These are phyloP conservation scores for Geodia barretti DNA, from an alignment of 37 sponge, comb jelly and placozoan genomes.

Conservation along the genomic window DNA sequence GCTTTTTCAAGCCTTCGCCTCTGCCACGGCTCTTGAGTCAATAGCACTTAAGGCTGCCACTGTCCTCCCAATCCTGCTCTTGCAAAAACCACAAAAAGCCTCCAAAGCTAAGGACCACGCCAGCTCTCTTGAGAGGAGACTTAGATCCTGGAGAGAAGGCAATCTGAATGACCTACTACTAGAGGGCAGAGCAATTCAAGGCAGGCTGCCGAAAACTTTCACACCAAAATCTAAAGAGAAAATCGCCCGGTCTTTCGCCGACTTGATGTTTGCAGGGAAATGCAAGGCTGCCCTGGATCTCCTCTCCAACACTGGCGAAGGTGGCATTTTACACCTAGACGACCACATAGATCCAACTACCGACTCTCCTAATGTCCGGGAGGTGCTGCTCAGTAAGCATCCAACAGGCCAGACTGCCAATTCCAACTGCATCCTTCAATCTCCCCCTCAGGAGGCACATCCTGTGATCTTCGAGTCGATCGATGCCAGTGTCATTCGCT, in stretches of 20 bases:
- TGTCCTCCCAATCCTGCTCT: too few relatives aligned
- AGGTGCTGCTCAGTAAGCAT: slow-evolving; percentile 25
- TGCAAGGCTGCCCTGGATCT: not conserved
- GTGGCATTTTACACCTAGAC: slow-evolving; percentile 11
- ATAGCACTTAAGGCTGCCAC: too few relatives aligned
- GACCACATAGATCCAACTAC: not conserved
- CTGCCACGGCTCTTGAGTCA: too few relatives aligned
- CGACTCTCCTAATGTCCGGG: slow-evolving; percentile 6
- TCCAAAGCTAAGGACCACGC: too few relatives aligned
- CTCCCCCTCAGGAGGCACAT: not conserved
- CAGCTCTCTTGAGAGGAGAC: too few relatives aligned
- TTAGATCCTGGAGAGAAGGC: too few relatives aligned
- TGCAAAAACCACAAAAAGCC: too few relatives aligned
- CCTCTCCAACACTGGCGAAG: not conserved
- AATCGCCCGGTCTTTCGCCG: not conserved
- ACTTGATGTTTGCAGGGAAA: not conserved
- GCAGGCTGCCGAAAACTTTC: too few relatives aligned
- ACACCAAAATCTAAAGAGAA: too few relatives aligned
- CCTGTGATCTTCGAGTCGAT: slow-evolving; percentile 29
- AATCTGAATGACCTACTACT: too few relatives aligned
- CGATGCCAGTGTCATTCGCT: slow-evolving; percentile 17
- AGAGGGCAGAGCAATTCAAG: too few relatives aligned
- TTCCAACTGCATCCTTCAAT: not conserved
- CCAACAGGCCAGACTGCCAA: slow-evolving; percentile 6
- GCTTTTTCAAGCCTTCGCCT: too few relatives aligned